A percentile compares a stretch with the other conserved stretches of the same genome.
Evolutionary conservation across 2,888 invertebrate species (phyloP).

Genomic region (Calliphora vomitoria): DNA sequence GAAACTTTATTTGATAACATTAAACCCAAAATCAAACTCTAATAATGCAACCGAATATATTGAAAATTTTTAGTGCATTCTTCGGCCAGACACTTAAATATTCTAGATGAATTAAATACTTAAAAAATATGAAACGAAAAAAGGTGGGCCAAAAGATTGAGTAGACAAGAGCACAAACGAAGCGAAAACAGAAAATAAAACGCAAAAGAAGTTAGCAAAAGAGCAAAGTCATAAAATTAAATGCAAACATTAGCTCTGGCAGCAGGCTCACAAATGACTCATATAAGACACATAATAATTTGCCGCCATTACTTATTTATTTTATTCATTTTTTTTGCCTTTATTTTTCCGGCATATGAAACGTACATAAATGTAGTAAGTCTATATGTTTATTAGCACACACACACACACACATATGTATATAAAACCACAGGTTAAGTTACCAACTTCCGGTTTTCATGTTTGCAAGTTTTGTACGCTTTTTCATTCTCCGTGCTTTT

Average conservation of each 20-base stretch:
- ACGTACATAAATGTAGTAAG: conserved; percentile 3
- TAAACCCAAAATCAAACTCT: too few species aligned
- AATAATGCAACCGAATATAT: background rate
- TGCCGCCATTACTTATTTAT: conserved; percentile 65
- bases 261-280: conserved; percentile 61
- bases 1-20: too few species aligned
- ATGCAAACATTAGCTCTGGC: conserved; percentile 67
- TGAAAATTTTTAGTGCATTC: background rate
- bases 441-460: conserved; percentile 63
- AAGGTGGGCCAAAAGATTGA: background rate
- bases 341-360: background rate
- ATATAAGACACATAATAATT: conserved; percentile 68
- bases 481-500: background rate
- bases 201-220: background rate
- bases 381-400: background rate
- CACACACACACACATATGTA: background rate
- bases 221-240: conserved; percentile 65
- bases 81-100: background rate
- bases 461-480: background rate
- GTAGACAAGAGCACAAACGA: background rate
- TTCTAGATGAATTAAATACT: background rate
- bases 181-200: background rate
- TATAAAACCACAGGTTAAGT: conserved; percentile 46
- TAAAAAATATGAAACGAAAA: background rate
- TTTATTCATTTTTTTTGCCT: conserved; percentile 16